Conservation (phyloP, 2,888 invertebrate species). For the Pilophorus perplexus region DNA sequence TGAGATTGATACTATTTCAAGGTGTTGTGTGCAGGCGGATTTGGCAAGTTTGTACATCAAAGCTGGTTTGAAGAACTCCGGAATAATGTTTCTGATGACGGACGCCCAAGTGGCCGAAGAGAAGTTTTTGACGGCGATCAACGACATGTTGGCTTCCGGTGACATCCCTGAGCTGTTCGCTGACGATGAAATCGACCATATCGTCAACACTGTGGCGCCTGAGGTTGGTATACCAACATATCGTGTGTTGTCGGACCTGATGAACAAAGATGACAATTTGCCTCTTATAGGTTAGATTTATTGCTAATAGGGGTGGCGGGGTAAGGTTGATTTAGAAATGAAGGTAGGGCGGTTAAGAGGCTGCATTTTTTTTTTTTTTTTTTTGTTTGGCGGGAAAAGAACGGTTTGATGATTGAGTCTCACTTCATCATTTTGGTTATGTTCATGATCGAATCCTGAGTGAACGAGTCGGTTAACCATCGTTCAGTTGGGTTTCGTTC, state of each 20-base stretch:
- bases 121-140: slow-evolving; percentile 84
- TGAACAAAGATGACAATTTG: too few species aligned
- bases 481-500: slow-evolving; percentile 7
- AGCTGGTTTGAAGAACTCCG: slow-evolving; percentile 80
- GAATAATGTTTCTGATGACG: slow-evolving; percentile 86
- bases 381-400: too few species aligned
- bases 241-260: too few species aligned
- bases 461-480: too few species aligned
- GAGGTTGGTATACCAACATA: slow-evolving; percentile 57
- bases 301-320: too few species aligned
- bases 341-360: too few species aligned
- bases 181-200: slow-evolving; percentile 87
- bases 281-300: too few species aligned
- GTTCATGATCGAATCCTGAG: too few species aligned
- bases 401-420: too few species aligned
- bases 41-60: slow-evolving; percentile 76
- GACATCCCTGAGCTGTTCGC: slow-evolving; percentile 87
- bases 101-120: slow-evolving; percentile 92
- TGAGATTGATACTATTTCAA: neutral
- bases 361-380: too few species aligned
- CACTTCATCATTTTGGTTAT: too few species aligned
- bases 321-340: too few species aligned
- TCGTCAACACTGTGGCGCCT: slow-evolving; percentile 70
- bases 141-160: slow-evolving; percentile 90
- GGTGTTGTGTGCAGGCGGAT: slow-evolving; percentile 53